Evolutionary conservation across 2,888 invertebrate species (phyloP).

Genomic region (Conomelus anceps): DNA sequence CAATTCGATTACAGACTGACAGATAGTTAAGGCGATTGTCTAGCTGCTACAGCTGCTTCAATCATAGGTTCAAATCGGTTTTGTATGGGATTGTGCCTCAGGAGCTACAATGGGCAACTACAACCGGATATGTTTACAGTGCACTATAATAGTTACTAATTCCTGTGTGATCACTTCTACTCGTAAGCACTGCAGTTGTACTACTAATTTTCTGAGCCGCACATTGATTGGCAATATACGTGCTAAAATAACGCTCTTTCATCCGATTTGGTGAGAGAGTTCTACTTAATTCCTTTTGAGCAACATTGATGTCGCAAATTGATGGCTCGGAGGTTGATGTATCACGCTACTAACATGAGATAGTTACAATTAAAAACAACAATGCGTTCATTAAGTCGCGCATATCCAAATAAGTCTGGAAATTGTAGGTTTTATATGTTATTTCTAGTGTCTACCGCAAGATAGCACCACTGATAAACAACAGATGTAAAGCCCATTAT

Average conservation of each 20-base stretch:
- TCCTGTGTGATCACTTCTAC: neutral
- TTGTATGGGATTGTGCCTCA: neutral
- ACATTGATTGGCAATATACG: neutral
- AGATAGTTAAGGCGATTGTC: neutral
- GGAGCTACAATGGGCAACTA: neutral
- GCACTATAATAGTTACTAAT: neutral
- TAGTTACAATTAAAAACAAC: no score
- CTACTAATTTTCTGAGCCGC: neutral
- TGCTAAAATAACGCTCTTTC: neutral
- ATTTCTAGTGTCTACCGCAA: no score
- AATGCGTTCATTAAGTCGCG: no score
- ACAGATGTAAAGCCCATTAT: no score
- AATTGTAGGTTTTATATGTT: no score
- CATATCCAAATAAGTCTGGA: no score
- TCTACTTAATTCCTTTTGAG: neutral
- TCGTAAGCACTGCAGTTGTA: neutral
- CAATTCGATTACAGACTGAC: neutral
- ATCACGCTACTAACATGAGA: no score
- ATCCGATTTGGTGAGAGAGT: neutral
- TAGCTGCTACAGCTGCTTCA: neutral
- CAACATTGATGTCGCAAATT: neutral
- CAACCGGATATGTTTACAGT: neutral
- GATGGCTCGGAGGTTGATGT: neutral
- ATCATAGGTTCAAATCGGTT: neutral
- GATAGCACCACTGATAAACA: no score